Evolutionary conservation across 2,113 vertebrate genomes (phyloP).

Genomic region (Prietella phreatophila): DNA sequence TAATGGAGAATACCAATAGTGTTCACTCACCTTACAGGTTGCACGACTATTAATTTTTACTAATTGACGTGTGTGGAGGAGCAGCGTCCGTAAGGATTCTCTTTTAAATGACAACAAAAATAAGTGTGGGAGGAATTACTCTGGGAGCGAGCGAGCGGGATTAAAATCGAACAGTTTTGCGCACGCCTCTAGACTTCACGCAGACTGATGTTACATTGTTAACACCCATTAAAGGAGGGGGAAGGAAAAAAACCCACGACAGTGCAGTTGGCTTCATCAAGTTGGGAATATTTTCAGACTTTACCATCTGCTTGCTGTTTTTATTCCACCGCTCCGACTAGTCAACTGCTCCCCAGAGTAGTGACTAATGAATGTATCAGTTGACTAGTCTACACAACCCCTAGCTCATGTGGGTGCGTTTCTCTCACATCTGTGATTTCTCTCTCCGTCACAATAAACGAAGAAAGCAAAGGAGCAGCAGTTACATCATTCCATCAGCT

Average conservation of each 20-base stretch:
- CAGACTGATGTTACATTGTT: background rate
- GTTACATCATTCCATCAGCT: constrained; percentile 7
- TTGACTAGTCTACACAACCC: background rate
- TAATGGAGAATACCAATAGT: background rate
- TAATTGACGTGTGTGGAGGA: background rate
- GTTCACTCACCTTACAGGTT: too few species aligned
- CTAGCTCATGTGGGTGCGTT: background rate
- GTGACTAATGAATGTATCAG: background rate
- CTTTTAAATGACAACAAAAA: background rate
- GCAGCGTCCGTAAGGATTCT: too few species aligned
- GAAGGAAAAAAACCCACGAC: background rate
- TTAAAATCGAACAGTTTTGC: background rate
- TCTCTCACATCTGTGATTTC: background rate
- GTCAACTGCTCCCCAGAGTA: background rate
- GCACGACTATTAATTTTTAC: background rate
- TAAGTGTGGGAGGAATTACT: constrained; percentile 11
- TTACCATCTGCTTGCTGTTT: constrained; percentile 2
- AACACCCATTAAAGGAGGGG: background rate
- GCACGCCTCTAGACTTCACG: background rate
- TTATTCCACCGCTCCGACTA: background rate
- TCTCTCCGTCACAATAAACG: background rate
- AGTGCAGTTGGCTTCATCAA: background rate
- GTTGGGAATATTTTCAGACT: background rate
- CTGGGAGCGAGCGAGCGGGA: background rate
- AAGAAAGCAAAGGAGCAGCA: background rate